A percentile compares a stretch with the other conserved stretches of the same genome.
These are phyloP conservation scores for Amphiduros pacificus DNA, from an alignment of 2,888 invertebrate genomes.

Conservation along the genomic window DNA sequence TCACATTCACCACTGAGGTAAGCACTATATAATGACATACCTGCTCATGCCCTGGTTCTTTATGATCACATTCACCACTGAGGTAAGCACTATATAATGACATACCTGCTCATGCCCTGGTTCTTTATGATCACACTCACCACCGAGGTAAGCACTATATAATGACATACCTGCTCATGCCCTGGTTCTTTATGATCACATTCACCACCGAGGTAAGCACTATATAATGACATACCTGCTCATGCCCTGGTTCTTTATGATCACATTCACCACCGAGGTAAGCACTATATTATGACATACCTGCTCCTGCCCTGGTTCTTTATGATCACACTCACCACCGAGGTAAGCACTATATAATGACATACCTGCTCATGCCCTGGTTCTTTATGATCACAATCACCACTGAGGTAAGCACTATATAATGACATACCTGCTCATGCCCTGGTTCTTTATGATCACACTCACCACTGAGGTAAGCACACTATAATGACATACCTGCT, in stretches of 20 bases:
- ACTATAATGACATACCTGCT: no score
- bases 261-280: conserved; percentile 59
- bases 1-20: conserved; percentile 59
- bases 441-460: conserved; percentile 60
- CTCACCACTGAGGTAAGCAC: conserved; percentile 58
- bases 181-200: conserved; percentile 60
- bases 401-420: conserved; percentile 56
- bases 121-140: conserved; percentile 59
- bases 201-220: conserved; percentile 58
- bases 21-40: no score
- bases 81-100: no score
- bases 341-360: conserved; percentile 52
- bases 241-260: conserved; percentile 59
- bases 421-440: conserved; percentile 59
- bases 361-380: conserved; percentile 60
- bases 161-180: conserved; percentile 59
- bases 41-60: conserved; percentile 61
- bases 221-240: no score
- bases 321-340: conserved; percentile 57
- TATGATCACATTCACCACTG: conserved; percentile 57
- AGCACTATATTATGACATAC: no score
- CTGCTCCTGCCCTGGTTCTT: conserved; percentile 61
- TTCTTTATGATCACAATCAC: conserved; percentile 59
- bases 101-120: conserved; percentile 60
- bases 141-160: conserved; percentile 56